Evolutionary conservation across 1,140 invertebrate species (phyloP).

Genomic region (Ceratosolen solmsi): DNA sequence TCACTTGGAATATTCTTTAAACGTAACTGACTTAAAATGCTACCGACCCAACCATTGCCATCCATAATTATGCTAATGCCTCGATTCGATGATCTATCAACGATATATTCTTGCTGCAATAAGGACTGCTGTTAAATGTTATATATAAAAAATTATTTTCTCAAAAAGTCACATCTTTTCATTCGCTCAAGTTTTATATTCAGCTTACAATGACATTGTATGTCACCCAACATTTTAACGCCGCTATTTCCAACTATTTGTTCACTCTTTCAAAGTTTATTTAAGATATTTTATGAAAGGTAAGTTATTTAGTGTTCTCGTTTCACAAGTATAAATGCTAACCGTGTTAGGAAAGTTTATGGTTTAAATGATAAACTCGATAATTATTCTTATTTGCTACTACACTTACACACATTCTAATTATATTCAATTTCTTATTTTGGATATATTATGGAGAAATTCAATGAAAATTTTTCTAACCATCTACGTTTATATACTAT

Average conservation of each 20-base stretch:
- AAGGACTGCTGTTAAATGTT: neutral
- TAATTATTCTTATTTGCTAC: neutral
- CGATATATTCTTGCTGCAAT: no score
- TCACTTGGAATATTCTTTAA: neutral
- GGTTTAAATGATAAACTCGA: neutral
- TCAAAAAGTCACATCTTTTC: neutral
- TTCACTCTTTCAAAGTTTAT: slow-evolving; percentile 21
- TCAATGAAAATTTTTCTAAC: no score
- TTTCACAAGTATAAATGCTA: slow-evolving; percentile 14
- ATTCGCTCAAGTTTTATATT: neutral
- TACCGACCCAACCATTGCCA: neutral
- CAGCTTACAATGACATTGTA: neutral
- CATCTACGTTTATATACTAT: no score
- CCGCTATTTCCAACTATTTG: slow-evolving; percentile 5
- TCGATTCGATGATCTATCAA: neutral
- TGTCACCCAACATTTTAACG: neutral
- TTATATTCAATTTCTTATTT: neutral
- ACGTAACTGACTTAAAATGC: neutral
- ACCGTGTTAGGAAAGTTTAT: slow-evolving; percentile 1
- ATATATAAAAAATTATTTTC: neutral
- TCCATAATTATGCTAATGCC: neutral
- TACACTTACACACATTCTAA: neutral
- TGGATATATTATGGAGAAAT: no score
- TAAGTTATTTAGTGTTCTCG: slow-evolving; percentile 22
- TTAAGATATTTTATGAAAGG: slow-evolving; percentile 38